Base-by-base conservation (phyloP, 2,888 invertebrate species). In the Gortyna flavago region DNA sequence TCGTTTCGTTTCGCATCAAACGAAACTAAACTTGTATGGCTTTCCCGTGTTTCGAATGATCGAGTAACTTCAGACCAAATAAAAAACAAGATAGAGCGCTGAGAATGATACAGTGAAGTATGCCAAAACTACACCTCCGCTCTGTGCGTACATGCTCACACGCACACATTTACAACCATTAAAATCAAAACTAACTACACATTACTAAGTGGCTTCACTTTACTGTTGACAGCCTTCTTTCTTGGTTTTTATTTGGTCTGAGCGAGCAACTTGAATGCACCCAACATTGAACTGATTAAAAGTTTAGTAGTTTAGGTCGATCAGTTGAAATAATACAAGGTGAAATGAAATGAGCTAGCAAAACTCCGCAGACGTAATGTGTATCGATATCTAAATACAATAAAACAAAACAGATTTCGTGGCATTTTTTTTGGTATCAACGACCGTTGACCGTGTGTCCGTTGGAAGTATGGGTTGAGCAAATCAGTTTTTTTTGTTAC, bases 31-130 rank as follows among this genome's bases (percentile, higher is more conserved):
- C 25, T 51, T 64, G 11, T 25, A 57, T 38, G 25, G 8, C 13
- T 61, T 67, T 81, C 18, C 38, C 29, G 61, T n/a, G 62, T 57
- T 70, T 66, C 7, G 25, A 59, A 69, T 65, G 59, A 59, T 25
- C n/a, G n/a, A 79, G 13, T 5, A 25, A 38, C 4, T 35, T 32
- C n/a, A n/a, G n/a, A n/a, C n/a, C n/a, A n/a, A n/a, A n/a, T n/a
- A n/a, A n/a, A n/a, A n/a, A n/a, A n/a, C n/a, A n/a, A n/a, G n/a
- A n/a, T n/a, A n/a, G n/a, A n/a, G n/a, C n/a, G n/a, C n/a, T n/a
- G n/a, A n/a, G n/a, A n/a, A n/a, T n/a, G n/a, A n/a, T n/a, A n/a
- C n/a, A n/a, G n/a, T n/a, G n/a, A n/a, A n/a, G n/a, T n/a, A n/a
- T n/a, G n/a, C n/a, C n/a, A n/a, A n/a, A n/a, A n/a, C n/a, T n/a